Evolutionary conservation across 2,888 invertebrate species (phyloP).

Genomic region (Ectemnius cavifrons): DNA sequence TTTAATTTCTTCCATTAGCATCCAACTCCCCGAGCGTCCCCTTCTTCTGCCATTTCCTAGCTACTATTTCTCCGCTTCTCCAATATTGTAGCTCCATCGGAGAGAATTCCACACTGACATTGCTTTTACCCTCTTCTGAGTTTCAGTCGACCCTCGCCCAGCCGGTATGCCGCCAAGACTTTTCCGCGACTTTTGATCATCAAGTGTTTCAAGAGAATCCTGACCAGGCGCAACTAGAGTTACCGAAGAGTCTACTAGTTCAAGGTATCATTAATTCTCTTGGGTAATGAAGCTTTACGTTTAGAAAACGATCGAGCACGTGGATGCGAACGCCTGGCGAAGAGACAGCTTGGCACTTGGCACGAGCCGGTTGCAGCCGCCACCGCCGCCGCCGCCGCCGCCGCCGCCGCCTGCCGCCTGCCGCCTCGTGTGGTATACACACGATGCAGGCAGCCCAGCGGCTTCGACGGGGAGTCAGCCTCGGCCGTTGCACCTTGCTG

Average conservation of each 20-base stretch:
- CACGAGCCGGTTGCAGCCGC: too few relatives aligned
- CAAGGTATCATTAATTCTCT: slow-evolving; percentile 16
- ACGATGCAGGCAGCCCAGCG: too few relatives aligned
- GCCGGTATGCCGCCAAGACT: too few relatives aligned
- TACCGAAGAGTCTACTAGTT: slow-evolving; percentile 20
- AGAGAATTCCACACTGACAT: not conserved
- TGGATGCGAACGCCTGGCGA: too few relatives aligned
- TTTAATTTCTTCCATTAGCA: slow-evolving; percentile 57
- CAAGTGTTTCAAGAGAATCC: too few relatives aligned
- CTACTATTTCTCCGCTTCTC: not conserved
- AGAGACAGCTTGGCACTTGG: too few relatives aligned
- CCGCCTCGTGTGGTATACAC: too few relatives aligned
- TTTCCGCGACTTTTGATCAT: too few relatives aligned
- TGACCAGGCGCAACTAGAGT: not conserved
- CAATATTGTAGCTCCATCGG: not conserved
- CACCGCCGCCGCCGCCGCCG: too few relatives aligned
- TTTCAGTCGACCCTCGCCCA: not conserved
- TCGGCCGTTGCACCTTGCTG: slow-evolving; percentile 56
- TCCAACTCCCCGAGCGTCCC: slow-evolving; percentile 13
- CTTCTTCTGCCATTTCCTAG: not conserved
- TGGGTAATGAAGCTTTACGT: slow-evolving; percentile 28
- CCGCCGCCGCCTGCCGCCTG: too few relatives aligned
- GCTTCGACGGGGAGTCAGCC: slow-evolving; percentile 29
- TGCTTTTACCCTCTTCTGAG: not conserved
- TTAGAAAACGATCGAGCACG: not conserved